phyloP scores from a whole-genome alignment of 1,140 invertebrate species.

The Aphis craccivora region DNA sequence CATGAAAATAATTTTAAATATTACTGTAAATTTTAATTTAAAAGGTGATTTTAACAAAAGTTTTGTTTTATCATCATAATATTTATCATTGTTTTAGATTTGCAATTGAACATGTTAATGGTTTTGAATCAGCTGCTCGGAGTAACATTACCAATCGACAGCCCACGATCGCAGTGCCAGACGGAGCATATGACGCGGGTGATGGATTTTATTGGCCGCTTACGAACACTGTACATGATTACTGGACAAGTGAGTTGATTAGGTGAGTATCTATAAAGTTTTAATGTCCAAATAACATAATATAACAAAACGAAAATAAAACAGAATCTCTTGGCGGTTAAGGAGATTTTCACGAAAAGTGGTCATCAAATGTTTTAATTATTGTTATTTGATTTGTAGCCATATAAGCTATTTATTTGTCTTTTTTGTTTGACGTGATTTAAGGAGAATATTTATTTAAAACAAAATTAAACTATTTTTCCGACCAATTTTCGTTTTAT shows the following conservation, averaged over 20 bases:
- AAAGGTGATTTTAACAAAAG: not conserved
- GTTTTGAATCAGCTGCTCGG: constrained; percentile 46
- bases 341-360: not conserved
- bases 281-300: not conserved
- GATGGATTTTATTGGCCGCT: constrained; percentile 56
- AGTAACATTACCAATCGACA: constrained; percentile 24
- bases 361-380: not conserved
- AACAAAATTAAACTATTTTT: not conserved
- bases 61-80: not conserved
- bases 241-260: not conserved
- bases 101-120: constrained; percentile 37
- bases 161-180: not conserved
- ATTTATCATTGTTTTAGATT: not conserved
- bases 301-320: not conserved
- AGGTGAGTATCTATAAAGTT: not conserved
- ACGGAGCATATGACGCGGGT: constrained; percentile 49
- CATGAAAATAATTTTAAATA: not conserved
- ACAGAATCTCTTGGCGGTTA: not conserved
- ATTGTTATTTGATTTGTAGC: not conserved
- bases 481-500: not conserved
- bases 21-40: not conserved
- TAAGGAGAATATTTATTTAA: not conserved
- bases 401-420: not conserved
- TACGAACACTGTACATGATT: constrained; percentile 37
- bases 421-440: not conserved